Conservation (phyloP, 2,797 vertebrate species). For the Natrix natrix region DNA sequence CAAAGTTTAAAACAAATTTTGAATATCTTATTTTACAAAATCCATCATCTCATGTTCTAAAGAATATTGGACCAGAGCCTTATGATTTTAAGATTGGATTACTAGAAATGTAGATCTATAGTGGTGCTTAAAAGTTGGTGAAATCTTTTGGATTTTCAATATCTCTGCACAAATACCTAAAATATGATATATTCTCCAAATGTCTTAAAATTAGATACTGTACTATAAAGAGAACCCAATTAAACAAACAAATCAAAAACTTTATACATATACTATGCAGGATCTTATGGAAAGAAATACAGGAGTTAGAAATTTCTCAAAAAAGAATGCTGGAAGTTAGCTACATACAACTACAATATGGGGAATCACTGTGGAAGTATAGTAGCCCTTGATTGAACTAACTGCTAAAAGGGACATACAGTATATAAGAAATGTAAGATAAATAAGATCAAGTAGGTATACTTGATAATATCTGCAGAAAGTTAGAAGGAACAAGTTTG, state of each 20-base stretch:
- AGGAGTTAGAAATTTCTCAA: background rate
- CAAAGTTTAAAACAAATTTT: background rate
- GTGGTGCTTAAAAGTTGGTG: background rate
- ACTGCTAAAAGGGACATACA: background rate
- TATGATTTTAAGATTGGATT: background rate
- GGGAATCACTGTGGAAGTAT: background rate
- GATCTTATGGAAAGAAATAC: background rate
- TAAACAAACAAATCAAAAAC: background rate
- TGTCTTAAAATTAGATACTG: background rate
- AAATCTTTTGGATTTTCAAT: background rate
- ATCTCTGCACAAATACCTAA: background rate
- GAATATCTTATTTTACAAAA: background rate
- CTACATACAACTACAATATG: background rate
- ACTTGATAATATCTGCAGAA: background rate
- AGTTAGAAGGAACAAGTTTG: background rate
- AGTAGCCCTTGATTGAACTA: background rate
- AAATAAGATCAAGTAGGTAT: background rate
- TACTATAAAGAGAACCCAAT: background rate
- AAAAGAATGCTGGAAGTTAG: background rate
- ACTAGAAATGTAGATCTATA: background rate
- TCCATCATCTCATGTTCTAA: background rate
- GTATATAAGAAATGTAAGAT: background rate
- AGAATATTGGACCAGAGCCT: background rate
- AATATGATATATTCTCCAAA: background rate
- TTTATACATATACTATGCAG: background rate